These are phyloP conservation scores for Drosophila kuntzei DNA, from an alignment of 2,888 invertebrate genomes.

Conservation along the genomic window DNA sequence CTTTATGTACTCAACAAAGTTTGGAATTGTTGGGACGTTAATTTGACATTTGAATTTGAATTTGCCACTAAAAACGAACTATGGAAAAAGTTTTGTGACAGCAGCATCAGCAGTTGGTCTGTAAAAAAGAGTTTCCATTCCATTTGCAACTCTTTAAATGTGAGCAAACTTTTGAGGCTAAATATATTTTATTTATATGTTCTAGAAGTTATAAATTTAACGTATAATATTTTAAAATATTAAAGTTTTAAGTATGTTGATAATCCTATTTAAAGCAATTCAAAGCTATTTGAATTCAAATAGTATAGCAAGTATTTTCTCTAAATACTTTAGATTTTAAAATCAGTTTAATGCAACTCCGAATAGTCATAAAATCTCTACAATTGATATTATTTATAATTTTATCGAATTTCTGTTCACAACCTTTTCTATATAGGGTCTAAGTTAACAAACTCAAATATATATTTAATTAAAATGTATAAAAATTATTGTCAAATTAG, in stretches of 20 bases:
- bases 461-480: too few species aligned
- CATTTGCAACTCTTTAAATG: constrained; percentile 23
- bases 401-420: too few species aligned
- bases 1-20: constrained; percentile 46
- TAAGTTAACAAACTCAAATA: not conserved
- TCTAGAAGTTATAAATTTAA: not conserved
- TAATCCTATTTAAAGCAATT: not conserved
- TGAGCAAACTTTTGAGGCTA: constrained; percentile 1
- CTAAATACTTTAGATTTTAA: too few species aligned
- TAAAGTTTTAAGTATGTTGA: not conserved
- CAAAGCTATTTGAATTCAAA: not conserved
- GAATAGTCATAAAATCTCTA: too few species aligned
- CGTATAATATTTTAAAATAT: not conserved
- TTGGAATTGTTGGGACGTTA: constrained; percentile 59
- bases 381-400: too few species aligned
- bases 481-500: too few species aligned
- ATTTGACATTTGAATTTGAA: constrained; percentile 69
- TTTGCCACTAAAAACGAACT: constrained; percentile 31
- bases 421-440: not conserved
- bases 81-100: constrained; percentile 52
- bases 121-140: constrained; percentile 34
- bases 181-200: not conserved
- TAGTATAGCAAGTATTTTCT: too few species aligned
- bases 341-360: too few species aligned
- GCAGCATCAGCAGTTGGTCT: constrained; percentile 22